Evolutionary conservation across 2,113 vertebrate genomes (phyloP).

Genomic region (Azemiops feae): DNA sequence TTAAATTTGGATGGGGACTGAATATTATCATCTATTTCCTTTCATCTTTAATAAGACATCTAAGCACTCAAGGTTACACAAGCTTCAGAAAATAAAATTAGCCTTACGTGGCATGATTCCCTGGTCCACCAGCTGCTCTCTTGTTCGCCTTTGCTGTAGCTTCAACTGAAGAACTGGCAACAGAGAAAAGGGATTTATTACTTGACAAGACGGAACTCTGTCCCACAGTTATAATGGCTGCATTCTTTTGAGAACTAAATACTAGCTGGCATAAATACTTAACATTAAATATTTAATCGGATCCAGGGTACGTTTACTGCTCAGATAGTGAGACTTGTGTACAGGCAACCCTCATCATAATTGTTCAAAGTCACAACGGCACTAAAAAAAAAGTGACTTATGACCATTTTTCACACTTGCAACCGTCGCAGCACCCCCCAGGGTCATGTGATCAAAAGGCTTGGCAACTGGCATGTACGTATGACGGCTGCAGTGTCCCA

Average conservation of each 20-base stretch:
- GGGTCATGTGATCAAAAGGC: neutral
- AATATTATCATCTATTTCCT: constrained; percentile 2
- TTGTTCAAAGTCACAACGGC: neutral
- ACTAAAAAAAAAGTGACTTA: neutral
- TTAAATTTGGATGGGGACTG: neutral
- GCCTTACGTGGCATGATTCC: constrained; percentile 98
- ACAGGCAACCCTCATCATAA: neutral
- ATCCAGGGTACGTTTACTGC: neutral
- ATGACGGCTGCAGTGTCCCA: neutral
- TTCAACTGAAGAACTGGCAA: constrained; percentile 90
- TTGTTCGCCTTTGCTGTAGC: constrained; percentile 91
- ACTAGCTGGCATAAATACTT: neutral
- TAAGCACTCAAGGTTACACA: neutral
- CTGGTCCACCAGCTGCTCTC: constrained; percentile 94
- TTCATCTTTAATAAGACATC: neutral
- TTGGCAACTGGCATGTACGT: neutral
- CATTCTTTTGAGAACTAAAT: neutral
- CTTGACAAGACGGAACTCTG: neutral
- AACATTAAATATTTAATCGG: neutral
- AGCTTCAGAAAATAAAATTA: constrained; percentile 3
- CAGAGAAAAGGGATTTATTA: constrained; percentile 38
- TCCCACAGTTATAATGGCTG: neutral
- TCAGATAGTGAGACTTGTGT: neutral
- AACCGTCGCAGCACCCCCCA: neutral
- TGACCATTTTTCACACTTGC: neutral